Percentiles rank a stretch among this genome's conserved stretches.
phyloP scores from a whole-genome alignment of 2,888 invertebrate genomes.

The Netelia melanura region DNA sequence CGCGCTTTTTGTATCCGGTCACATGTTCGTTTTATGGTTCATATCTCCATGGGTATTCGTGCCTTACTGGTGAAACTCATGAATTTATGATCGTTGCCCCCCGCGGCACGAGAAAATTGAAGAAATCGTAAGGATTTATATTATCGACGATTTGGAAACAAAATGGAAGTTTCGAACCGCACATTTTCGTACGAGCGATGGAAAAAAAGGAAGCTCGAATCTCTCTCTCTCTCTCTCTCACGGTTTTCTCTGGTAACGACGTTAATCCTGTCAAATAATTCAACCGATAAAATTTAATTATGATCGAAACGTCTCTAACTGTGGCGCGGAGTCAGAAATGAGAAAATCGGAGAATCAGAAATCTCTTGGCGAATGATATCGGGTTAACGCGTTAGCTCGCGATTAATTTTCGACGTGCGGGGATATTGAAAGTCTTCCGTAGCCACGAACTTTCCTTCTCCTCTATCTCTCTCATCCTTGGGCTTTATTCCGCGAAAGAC shows the following conservation, averaged over 20 bases:
- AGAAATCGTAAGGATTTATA: not conserved
- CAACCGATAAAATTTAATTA: slow-evolving; percentile 33
- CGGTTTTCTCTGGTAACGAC: not conserved
- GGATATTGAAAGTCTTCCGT: slow-evolving; percentile 7
- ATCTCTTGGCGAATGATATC: not conserved
- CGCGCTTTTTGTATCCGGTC: slow-evolving; percentile 4
- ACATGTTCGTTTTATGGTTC: slow-evolving; percentile 56
- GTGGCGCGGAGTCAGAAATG: slow-evolving; percentile 8
- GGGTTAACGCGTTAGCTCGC: not conserved
- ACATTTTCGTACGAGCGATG: slow-evolving; percentile 13
- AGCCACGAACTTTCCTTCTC: slow-evolving; percentile 1
- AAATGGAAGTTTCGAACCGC: slow-evolving; percentile 2
- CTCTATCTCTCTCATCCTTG: not conserved
- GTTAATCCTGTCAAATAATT: slow-evolving; percentile 25
- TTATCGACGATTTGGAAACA: slow-evolving; percentile 18
- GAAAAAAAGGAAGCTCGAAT: not conserved
- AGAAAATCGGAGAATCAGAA: slow-evolving; percentile 10
- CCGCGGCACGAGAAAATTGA: not conserved
- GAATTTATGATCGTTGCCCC: not conserved
- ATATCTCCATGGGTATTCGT: not conserved
- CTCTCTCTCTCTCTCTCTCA: too few relatives aligned
- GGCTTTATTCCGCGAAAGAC: not conserved
- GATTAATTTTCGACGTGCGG: slow-evolving; percentile 19
- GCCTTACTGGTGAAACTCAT: not conserved
- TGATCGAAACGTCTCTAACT: slow-evolving; percentile 4